Evolutionary conservation across 2,888 invertebrate genomes (phyloP), one percentile per base, ranked within the genome.

Genomic region (Gymnoscelis rufifasciata): DNA sequence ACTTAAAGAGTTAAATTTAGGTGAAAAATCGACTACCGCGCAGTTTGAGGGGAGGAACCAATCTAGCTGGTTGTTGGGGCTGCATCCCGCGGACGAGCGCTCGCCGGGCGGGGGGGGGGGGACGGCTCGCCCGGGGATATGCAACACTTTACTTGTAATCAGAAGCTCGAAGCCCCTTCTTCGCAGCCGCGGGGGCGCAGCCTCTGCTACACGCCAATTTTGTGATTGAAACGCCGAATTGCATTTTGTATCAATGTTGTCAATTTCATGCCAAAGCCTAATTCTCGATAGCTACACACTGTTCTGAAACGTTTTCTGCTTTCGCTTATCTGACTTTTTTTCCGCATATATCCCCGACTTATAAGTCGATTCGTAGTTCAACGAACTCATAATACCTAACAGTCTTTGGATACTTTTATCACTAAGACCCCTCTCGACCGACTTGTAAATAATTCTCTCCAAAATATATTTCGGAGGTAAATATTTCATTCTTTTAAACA

Each of bases 341-440:
- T 73, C 77, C 78, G 76, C 73, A 74, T 74, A 71, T 73, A 77
- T 81, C 77, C 78, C 78, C 71, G 83, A 78, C 79, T 77, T 74
- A 70, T 74, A 74, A 78, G 81, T 74, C 81, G 68, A 76, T 71
- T 76, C 65, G 72, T n/a, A 82, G 83, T 81, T 83, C 83, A 78
- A 75, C 69, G 81, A 84, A 83, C 83, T 52, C 54, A 78, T 81
- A 82, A 81, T 83, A 88, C 78, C 80, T 84, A 83, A 76, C 87
- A 87, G 87, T 87, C 87, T 88, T 88, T 88, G 87, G 87, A 87
- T 81, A 84, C 65, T 54, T 78, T 77, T 86, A 87, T 83, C 86
- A 83, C 87, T 86, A 86, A 87, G 87, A 87, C 87, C 78, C 77
- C 74, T 74, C 74, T 67, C 74, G 69, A 73, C 78, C 50, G 50